Conservation (phyloP, 2,113 vertebrate species). For the Porphyrio hochstetteri region DNA sequence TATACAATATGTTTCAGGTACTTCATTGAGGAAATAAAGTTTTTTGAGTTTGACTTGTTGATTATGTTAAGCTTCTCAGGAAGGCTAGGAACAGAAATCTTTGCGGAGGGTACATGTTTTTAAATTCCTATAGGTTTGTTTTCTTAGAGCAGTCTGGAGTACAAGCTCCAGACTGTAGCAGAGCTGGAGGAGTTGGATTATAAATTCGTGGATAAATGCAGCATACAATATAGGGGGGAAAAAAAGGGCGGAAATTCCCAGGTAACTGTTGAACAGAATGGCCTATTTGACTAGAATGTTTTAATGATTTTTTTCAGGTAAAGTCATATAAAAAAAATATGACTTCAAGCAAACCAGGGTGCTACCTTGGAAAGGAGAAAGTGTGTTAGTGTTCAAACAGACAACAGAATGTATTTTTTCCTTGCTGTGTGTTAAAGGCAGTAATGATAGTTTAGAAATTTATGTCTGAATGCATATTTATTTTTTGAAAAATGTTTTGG, state of each 20-base stretch:
- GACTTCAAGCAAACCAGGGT: not conserved
- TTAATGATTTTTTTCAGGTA: not conserved
- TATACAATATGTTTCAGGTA: not conserved
- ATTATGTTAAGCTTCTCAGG: not conserved
- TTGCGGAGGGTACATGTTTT: not conserved
- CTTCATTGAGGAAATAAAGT: not conserved
- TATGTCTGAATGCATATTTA: not conserved
- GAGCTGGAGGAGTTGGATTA: not conserved
- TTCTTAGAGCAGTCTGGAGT: not conserved
- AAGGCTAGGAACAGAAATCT: not conserved
- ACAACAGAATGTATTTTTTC: not conserved
- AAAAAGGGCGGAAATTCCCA: not conserved
- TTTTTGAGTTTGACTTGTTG: not conserved
- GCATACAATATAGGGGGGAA: not conserved
- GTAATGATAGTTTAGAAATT: not conserved
- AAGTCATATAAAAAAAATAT: not conserved
- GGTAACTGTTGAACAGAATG: not conserved
- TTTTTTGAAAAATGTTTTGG: not conserved
- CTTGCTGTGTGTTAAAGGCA: not conserved
- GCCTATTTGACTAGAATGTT: not conserved
- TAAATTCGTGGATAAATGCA: not conserved
- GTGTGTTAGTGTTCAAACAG: not conserved
- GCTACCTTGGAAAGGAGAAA: not conserved
- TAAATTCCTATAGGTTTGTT: not conserved
- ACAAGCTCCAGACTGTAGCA: not conserved